phyloP scores from a whole-genome alignment of 2,113 vertebrate genomes.

The Pleuronectes platessa region DNA sequence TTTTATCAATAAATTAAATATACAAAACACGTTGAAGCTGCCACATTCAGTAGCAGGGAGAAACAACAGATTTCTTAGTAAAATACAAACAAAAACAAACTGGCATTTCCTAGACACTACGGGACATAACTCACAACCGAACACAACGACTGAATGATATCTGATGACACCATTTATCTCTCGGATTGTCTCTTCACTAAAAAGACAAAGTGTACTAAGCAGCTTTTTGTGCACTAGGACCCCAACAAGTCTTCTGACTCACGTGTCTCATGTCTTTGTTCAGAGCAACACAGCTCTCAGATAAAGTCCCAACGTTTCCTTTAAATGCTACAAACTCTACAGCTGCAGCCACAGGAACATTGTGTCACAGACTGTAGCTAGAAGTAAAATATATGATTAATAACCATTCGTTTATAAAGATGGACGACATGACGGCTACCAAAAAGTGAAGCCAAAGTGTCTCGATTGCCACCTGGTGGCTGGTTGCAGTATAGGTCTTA shows the following conservation, averaged over 20 bases:
- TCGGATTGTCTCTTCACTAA: slow-evolving; percentile 38
- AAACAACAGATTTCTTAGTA: neutral
- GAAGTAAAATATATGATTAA: neutral
- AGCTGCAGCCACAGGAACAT: neutral
- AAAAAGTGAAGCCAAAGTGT: neutral
- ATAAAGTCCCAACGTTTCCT: neutral
- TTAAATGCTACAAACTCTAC: neutral
- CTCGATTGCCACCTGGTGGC: no score
- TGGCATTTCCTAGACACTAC: neutral
- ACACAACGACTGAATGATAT: slow-evolving; percentile 21
- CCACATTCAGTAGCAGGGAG: neutral
- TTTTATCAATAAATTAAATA: slow-evolving; percentile 33
- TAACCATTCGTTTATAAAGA: neutral
- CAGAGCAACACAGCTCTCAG: neutral
- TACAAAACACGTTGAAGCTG: slow-evolving; percentile 15
- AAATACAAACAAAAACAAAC: neutral
- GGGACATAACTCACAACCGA: slow-evolving; percentile 2
- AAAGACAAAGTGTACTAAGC: neutral
- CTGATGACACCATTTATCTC: neutral
- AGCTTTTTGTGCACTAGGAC: slow-evolving; percentile 4
- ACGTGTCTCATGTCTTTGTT: neutral
- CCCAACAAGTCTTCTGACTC: no score
- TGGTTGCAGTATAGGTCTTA: neutral
- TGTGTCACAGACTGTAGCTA: neutral
- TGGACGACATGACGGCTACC: neutral